Percentiles rank a stretch among this genome's conserved stretches.
Evolutionary conservation across 2,113 vertebrate genomes (phyloP).

Genomic region (Plecotus auritus): DNA sequence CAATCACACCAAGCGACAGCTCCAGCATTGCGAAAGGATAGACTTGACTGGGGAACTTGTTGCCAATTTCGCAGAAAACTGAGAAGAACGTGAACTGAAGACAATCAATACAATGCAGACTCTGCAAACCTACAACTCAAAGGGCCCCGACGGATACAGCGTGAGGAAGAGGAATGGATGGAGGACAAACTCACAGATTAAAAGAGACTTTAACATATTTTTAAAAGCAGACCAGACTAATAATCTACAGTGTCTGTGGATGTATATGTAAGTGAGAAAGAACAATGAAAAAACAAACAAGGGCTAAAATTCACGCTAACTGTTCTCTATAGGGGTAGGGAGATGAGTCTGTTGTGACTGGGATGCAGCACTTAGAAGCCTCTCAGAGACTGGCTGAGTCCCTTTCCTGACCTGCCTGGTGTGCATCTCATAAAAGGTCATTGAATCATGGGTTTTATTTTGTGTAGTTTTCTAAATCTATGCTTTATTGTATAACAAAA

Average conservation of each 20-base stretch:
- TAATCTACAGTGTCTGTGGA: background rate
- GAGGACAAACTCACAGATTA: background rate
- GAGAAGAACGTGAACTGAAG: background rate
- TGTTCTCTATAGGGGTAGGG: too few relatives aligned
- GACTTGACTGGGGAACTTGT: background rate
- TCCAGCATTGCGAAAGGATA: background rate
- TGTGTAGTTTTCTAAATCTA: background rate
- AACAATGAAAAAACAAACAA: background rate
- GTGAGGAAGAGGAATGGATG: background rate
- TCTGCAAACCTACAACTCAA: background rate
- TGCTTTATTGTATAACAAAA: background rate
- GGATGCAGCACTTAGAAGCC: too few relatives aligned
- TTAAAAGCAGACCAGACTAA: background rate
- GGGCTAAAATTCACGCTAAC: background rate
- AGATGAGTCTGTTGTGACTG: too few relatives aligned
- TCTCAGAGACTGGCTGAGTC: background rate
- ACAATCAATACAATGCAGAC: background rate
- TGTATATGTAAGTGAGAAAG: background rate
- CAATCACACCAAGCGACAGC: background rate
- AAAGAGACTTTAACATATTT: background rate
- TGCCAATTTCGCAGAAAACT: background rate
- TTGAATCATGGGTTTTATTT: background rate
- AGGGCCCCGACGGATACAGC: background rate
- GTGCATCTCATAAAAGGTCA: background rate
- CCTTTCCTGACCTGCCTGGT: background rate